These are phyloP conservation scores for Rhagophthalmus giganteus DNA, from an alignment of 2,888 invertebrate genomes.

Conservation along the genomic window DNA sequence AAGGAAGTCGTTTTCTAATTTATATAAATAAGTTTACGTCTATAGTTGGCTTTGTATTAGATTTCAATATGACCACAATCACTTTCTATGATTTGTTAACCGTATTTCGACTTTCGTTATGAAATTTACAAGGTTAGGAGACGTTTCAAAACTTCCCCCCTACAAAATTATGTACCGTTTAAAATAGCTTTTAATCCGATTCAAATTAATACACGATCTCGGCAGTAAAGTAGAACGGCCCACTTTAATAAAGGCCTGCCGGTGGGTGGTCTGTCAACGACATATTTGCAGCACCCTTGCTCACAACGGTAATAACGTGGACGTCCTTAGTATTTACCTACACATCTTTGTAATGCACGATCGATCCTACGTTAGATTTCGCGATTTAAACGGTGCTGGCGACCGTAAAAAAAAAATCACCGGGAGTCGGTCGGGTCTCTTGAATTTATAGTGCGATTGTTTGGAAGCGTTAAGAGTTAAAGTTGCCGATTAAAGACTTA, in stretches of 20 bases:
- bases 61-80: constrained; percentile 5
- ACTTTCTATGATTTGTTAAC: constrained; percentile 9
- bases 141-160: constrained; percentile 1
- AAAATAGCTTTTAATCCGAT: constrained; percentile 11
- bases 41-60: background rate
- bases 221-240: constrained; percentile 5
- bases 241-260: constrained; percentile 12
- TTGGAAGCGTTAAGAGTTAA: constrained; percentile 18
- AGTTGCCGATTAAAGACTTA: constrained; percentile 24
- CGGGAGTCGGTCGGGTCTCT: background rate
- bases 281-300: constrained; percentile 18
- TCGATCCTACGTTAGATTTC: constrained; percentile 2
- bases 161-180: constrained; percentile 1
- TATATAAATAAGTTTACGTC: constrained; percentile 8
- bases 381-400: no score
- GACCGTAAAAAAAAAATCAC: background rate
- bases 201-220: constrained; percentile 14
- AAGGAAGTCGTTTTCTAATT: constrained; percentile 23
- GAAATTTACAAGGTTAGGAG: constrained; percentile 7
- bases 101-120: background rate
- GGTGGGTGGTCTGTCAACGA: constrained; percentile 22
- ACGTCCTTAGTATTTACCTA: constrained; percentile 13
- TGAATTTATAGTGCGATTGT: constrained; percentile 27
- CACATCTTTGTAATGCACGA: constrained; percentile 13
- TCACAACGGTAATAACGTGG: constrained; percentile 10